phyloP scores from a whole-genome alignment of 92 coral and sea anemone species.

The Parazoanthus swiftii region DNA sequence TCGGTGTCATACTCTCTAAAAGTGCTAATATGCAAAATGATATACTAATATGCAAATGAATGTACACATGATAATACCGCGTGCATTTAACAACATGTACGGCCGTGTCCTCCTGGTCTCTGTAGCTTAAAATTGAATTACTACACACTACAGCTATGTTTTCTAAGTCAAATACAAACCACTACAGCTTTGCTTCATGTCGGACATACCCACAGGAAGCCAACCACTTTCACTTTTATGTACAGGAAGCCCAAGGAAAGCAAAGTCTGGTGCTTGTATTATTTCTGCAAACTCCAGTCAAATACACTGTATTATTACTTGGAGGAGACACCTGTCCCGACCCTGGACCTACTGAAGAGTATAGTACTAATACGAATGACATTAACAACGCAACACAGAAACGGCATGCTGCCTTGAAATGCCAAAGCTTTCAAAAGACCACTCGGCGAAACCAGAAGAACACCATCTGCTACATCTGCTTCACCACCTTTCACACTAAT shows the following conservation, averaged over 20 bases:
- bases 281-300: constrained; percentile 9
- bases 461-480: neutral
- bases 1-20: too few relatives aligned
- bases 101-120: neutral
- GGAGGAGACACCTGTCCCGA: constrained; percentile 15
- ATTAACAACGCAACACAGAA: neutral
- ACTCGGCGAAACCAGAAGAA: constrained; percentile 5
- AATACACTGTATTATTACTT: neutral
- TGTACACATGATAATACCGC: too few relatives aligned
- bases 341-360: constrained; percentile 14
- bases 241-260: constrained; percentile 20
- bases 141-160: neutral
- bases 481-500: too few relatives aligned
- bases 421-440: neutral
- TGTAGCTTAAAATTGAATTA: neutral
- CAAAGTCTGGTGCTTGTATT: constrained; percentile 9
- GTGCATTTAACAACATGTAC: neutral
- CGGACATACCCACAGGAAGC: too few relatives aligned
- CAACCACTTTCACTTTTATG: neutral
- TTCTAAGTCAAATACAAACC: neutral
- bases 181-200: neutral
- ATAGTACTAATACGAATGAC: neutral
- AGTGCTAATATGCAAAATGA: too few relatives aligned
- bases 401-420: neutral
- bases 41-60: too few relatives aligned